phyloP scores from a whole-genome alignment of 2,888 invertebrate genomes.

The Cerceris ruficornis region DNA sequence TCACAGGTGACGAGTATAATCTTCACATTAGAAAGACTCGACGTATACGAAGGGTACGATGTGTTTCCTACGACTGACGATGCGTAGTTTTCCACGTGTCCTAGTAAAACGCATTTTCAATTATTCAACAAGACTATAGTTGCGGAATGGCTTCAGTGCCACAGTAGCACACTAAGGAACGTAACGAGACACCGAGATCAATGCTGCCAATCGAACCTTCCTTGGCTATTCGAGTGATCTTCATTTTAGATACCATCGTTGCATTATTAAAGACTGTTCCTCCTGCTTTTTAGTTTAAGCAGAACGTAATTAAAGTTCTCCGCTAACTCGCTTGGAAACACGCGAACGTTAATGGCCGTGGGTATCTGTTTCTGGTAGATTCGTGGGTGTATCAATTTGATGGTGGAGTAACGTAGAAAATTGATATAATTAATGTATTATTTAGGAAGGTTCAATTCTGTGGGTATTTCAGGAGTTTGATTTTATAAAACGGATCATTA shows the following conservation, averaged over 20 bases:
- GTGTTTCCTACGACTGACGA: slow-evolving; percentile 60
- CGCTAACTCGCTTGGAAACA: too few relatives aligned
- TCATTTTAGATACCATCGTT: neutral
- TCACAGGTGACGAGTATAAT: slow-evolving; percentile 8
- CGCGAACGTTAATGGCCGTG: too few relatives aligned
- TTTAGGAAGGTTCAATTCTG: too few relatives aligned
- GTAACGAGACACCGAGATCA: slow-evolving; percentile 34
- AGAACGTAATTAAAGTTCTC: too few relatives aligned
- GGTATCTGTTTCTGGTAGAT: too few relatives aligned
- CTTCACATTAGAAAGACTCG: slow-evolving; percentile 2
- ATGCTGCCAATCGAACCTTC: slow-evolving; percentile 7
- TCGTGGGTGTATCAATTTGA: too few relatives aligned
- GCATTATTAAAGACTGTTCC: neutral
- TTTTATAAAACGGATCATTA: too few relatives aligned
- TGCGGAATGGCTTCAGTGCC: slow-evolving; percentile 44
- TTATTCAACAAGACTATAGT: slow-evolving; percentile 70
- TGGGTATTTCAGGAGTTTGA: too few relatives aligned
- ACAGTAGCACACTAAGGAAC: slow-evolving; percentile 9
- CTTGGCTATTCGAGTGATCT: neutral
- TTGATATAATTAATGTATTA: too few relatives aligned
- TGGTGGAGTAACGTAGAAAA: too few relatives aligned
- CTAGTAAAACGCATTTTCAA: slow-evolving; percentile 60
- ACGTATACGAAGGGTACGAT: slow-evolving; percentile 33
- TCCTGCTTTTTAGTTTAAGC: too few relatives aligned
- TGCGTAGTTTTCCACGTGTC: slow-evolving; percentile 70